Conservation (phyloP, 2,113 vertebrate genomes). For the Thunnus thynnus region DNA sequence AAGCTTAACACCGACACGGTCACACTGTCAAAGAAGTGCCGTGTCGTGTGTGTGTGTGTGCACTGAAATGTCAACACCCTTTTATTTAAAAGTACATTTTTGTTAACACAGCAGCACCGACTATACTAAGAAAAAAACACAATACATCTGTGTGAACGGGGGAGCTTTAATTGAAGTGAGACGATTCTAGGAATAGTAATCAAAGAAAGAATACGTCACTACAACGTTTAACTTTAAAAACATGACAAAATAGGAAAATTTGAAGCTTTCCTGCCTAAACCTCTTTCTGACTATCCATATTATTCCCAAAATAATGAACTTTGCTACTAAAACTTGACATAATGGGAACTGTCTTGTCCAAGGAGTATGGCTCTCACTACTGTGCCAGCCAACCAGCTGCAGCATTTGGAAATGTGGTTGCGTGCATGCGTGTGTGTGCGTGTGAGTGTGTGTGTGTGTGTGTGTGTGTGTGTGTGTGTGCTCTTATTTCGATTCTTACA, state of each 20-base stretch:
- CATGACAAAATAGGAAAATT: neutral
- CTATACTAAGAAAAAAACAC: neutral
- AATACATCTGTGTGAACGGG: neutral
- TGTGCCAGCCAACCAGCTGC: slow-evolving; percentile 38
- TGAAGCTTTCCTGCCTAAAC: neutral
- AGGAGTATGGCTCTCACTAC: slow-evolving; percentile 5
- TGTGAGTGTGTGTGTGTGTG: neutral
- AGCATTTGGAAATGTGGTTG: slow-evolving; percentile 39
- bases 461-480: slow-evolving; percentile 28
- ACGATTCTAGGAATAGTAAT: neutral
- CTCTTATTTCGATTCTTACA: slow-evolving; percentile 51
- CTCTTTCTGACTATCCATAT: slow-evolving; percentile 3
- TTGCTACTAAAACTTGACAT: slow-evolving; percentile 9
- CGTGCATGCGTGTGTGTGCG: slow-evolving; percentile 11
- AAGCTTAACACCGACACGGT: slow-evolving; percentile 33
- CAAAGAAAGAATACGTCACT: neutral
- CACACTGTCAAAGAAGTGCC: slow-evolving; percentile 25
- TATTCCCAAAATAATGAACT: slow-evolving; percentile 39
- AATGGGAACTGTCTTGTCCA: neutral
- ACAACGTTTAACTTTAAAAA: neutral
- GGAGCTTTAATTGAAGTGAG: neutral
- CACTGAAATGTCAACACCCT: neutral
- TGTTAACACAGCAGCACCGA: neutral
- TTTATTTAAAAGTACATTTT: neutral
- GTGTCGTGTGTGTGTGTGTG: neutral